A percentile compares a stretch with the other conserved stretches of the same genome.
Conservation (phyloP, 1,140 invertebrate genomes). For the Drosophila pectinifera region DNA sequence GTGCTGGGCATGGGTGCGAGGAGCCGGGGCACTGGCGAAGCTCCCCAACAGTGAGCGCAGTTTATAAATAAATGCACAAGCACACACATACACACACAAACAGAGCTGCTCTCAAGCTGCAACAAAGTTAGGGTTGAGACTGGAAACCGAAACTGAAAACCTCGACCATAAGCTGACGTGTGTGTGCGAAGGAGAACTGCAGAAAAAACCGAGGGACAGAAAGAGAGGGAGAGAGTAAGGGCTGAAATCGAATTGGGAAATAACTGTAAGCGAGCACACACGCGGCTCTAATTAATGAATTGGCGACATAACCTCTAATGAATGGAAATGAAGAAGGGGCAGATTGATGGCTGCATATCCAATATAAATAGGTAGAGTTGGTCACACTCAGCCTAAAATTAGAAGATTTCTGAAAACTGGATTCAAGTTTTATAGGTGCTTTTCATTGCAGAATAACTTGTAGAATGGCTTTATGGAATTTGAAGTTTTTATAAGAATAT, state of each 20-base stretch:
- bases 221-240: neutral
- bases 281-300: conserved; percentile 18
- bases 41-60: conserved; percentile 71
- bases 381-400: neutral
- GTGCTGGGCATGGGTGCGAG: neutral
- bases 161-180: conserved; percentile 32
- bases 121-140: conserved; percentile 75
- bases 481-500: neutral
- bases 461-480: neutral
- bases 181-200: conserved; percentile 6
- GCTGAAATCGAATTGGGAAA: conserved; percentile 15
- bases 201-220: neutral
- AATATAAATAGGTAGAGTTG: neutral
- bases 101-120: conserved; percentile 58
- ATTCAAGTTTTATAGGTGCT: neutral
- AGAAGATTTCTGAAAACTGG: neutral
- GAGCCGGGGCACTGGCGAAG: conserved; percentile 27
- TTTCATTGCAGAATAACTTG: neutral
- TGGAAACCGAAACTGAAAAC: conserved; percentile 26
- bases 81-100: conserved; percentile 33
- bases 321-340: neutral
- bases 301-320: conserved; percentile 1
- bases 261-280: neutral
- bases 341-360: neutral
- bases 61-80: conserved; percentile 75